These are phyloP conservation scores for Enhydra lutris DNA, from an alignment of 2,113 vertebrate genomes.

Conservation along the genomic window DNA sequence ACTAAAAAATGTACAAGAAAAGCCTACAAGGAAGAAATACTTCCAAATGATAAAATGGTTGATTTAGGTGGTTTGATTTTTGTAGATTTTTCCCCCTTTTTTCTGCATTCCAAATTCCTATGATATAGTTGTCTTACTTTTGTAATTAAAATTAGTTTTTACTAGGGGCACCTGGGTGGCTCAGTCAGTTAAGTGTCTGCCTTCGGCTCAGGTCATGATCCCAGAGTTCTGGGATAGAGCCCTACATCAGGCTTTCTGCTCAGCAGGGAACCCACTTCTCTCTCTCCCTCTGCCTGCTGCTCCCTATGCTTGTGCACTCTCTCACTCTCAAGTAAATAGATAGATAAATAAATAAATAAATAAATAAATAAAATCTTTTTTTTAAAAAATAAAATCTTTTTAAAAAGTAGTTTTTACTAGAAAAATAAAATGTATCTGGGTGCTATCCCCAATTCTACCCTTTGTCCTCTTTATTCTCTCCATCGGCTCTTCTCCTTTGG, in stretches of 20 bases:
- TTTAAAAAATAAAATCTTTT: neutral
- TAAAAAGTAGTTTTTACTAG: neutral
- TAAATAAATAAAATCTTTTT: too few species aligned
- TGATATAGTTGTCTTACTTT: neutral
- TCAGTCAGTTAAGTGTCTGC: neutral
- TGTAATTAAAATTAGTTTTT: neutral
- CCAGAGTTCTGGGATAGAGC: neutral
- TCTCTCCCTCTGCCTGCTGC: neutral
- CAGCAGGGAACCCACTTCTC: neutral
- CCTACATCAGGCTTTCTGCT: neutral
- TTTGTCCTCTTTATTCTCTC: neutral
- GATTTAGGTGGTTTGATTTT: neutral
- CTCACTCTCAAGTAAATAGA: neutral
- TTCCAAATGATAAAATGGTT: slow-evolving; percentile 27
- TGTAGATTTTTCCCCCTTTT: neutral
- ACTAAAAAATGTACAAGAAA: neutral
- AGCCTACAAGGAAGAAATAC: neutral
- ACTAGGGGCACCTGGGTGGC: neutral
- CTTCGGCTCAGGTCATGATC: neutral
- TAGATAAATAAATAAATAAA: neutral
- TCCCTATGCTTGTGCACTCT: neutral
- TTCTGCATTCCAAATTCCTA: neutral
- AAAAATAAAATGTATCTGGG: neutral
- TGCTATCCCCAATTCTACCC: neutral
- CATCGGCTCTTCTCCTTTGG: neutral